Evolutionary conservation across 2,113 vertebrate species (phyloP).

Genomic region (Oxygymnocypris stewartii): DNA sequence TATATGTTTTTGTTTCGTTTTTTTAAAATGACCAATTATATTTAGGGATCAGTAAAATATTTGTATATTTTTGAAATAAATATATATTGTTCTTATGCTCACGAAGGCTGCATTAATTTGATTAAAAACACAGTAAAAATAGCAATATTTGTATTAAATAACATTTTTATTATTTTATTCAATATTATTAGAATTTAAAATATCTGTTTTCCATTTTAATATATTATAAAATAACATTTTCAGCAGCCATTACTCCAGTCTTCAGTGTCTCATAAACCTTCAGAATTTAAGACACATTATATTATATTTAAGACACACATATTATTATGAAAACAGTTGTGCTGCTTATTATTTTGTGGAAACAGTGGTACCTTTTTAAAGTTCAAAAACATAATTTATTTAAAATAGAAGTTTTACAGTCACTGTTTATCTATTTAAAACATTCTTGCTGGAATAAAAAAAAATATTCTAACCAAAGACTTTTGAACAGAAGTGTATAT

Average conservation of each 20-base stretch:
- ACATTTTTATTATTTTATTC: no score
- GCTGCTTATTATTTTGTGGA: not conserved
- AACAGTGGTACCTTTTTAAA: not conserved
- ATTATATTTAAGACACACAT: no score
- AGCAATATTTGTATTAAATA: no score
- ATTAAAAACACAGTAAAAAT: not conserved
- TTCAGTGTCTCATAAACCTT: not conserved
- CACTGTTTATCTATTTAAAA: not conserved
- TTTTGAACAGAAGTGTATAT: not conserved
- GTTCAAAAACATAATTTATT: not conserved
- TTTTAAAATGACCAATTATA: not conserved
- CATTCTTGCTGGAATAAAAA: not conserved
- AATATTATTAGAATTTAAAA: no score
- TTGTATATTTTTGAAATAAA: not conserved
- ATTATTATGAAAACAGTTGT: not conserved
- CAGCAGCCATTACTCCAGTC: not conserved
- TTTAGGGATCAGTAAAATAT: not conserved
- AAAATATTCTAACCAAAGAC: not conserved
- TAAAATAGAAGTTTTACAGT: not conserved
- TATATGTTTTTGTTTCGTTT: not conserved
- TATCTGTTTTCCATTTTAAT: no score
- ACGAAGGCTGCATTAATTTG: not conserved
- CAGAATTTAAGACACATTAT: not conserved
- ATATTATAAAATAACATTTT: not conserved
- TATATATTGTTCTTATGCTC: not conserved